A percentile compares a stretch with the other conserved stretches of the same genome.
phyloP scores from a whole-genome alignment of 1,140 invertebrate species.

The Eueides isabella region DNA sequence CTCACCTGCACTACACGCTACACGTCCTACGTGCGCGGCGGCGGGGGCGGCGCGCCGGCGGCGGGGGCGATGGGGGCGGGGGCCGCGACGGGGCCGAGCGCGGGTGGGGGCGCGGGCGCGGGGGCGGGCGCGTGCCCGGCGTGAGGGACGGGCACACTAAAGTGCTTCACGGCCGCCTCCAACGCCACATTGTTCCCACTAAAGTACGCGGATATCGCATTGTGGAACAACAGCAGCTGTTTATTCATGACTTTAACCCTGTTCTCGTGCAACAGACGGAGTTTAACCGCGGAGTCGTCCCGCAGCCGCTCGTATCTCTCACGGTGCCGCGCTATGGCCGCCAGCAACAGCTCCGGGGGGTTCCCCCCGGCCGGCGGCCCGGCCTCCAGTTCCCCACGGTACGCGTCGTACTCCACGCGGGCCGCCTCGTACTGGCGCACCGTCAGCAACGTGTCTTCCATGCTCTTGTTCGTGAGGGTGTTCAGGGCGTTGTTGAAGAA shows the following conservation, averaged over 20 bases:
- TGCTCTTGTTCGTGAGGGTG: conserved; percentile 97
- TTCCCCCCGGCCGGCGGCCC: conserved; percentile 77
- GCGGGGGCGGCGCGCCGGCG: too few species aligned
- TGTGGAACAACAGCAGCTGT: conserved; percentile 96
- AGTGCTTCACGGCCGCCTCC: conserved; percentile 97
- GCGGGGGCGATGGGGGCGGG: conserved; percentile 20
- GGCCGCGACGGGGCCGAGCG: background rate
- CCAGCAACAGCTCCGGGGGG: conserved; percentile 89
- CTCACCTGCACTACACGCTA: too few species aligned
- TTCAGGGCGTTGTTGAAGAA: conserved; percentile 98
- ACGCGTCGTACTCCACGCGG: conserved; percentile 98
- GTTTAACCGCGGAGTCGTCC: conserved; percentile 96
- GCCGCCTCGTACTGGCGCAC: conserved; percentile 96
- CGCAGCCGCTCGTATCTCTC: conserved; percentile 95
- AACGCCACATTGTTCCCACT: conserved; percentile 96
- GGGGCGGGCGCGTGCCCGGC: background rate
- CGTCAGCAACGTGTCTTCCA: conserved; percentile 97
- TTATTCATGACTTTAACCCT: conserved; percentile 96
- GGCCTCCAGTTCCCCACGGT: conserved; percentile 94
- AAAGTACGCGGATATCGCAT: conserved; percentile 98
- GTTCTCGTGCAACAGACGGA: conserved; percentile 98
- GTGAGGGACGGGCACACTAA: conserved; percentile 81
- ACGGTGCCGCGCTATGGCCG: conserved; percentile 92
- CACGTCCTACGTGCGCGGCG: conserved; percentile 26
- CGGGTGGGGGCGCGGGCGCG: conserved; percentile 8